Evolutionary conservation across 2,888 invertebrate species (phyloP), one percentile per base, ranked within the genome.

Genomic region (Chalcis sispes): DNA sequence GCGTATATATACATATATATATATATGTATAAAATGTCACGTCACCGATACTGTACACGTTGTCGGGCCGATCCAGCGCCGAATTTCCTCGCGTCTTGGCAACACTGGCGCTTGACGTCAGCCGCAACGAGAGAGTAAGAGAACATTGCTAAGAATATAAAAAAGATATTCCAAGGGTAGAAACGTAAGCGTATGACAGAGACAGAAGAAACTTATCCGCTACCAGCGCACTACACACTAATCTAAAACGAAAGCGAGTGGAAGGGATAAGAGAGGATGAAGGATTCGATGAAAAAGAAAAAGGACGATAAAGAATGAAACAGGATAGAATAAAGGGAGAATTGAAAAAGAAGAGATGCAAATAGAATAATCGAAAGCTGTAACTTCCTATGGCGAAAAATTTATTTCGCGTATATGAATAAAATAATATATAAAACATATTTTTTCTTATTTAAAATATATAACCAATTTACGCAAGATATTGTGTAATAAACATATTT

Each of bases 91-190:
- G 23, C 59, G 48, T 48, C 58, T 69, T 69, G 69, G 69, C 58
- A 69, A 58, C 29, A 58, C 58, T 69, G 65, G 50, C 32, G 32
- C 23, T 52, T 32, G 69, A 48, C 48, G 69, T 59, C 58, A 59
- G 42, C 59, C 23, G 32, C n/a, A 2, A 1, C 42, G 29, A 13
- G 23, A 5, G 59, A 32, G 27, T 0, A 7, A 29, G 15, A 13
- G 42, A 42, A 15, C 40, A 23, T 13, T 20, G 42, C 42, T 2
- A 42, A 13, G 15, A 42, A 15, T 3, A 48, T 18, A 25, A 52
- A 18, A 40, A 25, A n/a, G 42, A n/a, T 13, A 1, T n/a, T 42
- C 42, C 40, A 61, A 36, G 40, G 40, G 23, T 61, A 42, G 10
- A 8, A 13, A 27, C 8, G 18, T 15, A 13, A 23, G 27, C 54